Base-by-base conservation (phyloP, 2,113 vertebrate species). In the Ptilorrhoa leucosticta region DNA sequence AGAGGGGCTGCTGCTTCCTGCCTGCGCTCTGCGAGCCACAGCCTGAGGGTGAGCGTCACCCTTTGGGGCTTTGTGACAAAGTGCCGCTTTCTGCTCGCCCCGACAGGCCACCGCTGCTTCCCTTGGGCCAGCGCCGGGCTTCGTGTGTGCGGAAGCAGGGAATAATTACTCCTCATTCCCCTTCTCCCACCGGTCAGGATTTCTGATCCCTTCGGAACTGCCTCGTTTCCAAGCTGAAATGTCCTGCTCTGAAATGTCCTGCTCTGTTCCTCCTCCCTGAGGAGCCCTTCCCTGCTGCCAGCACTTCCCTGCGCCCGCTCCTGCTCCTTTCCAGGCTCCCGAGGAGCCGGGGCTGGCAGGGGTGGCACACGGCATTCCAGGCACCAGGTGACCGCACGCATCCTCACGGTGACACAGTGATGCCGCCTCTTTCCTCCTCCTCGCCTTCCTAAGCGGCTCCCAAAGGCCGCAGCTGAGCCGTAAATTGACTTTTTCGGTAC, bases 191-290 rank as follows among this genome's bases (percentile, higher is more conserved):
- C 4, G 3, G 21, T 28, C 10, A 20, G 15, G 1, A 37, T 85
- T 75, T 70, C 60, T 15, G 22, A 22, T 42, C 12, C 33, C 17
- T 54, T 61, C 37, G 8, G 14, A 72, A 10, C 9, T 56, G 33
- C 11, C 33, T n/a, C 70, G 23, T 78, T 47, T 26, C 24, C 33
- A 16, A 27, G 33, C 16, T 28, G 35, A 17, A 72, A 13, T 1
- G 5, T 45, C n/a, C 31, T 2, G 3, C 37, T 65, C 40, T 6
- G 19, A 17, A 72, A 13, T 1, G 5, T 45, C n/a, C 31, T 2
- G 3, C 37, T 65, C 40, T 6, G 19, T 31, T 61, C 24, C 31
- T 37, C 35, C 30, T 61, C 66, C 78, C 18, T 20, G n/a, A n/a
- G n/a, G 42, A 65, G n/a, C n/a, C 22, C 18, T 47, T 28, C 31